A percentile compares a stretch with the other conserved stretches of the same genome.
These are phyloP conservation scores for Bombus waltoni DNA, from an alignment of 1,140 invertebrate species.

Conservation along the genomic window DNA sequence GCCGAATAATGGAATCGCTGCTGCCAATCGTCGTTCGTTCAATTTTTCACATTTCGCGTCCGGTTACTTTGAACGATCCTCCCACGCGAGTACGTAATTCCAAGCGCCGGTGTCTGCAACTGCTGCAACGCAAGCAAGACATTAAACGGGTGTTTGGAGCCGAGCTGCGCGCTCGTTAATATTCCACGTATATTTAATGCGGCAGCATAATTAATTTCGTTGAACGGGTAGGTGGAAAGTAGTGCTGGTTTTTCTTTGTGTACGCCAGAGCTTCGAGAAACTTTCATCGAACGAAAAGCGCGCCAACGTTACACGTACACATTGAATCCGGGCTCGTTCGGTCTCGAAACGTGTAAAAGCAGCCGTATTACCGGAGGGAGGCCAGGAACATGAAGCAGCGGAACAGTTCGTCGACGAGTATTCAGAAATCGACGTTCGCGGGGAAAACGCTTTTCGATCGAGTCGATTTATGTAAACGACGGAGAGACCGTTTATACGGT, in stretches of 20 bases:
- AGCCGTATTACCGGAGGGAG: not conserved
- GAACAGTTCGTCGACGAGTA: constrained; percentile 42
- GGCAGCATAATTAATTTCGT: constrained; percentile 56
- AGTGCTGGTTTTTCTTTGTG: constrained; percentile 43
- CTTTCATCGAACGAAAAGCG: constrained; percentile 45
- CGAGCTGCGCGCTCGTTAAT: constrained; percentile 14
- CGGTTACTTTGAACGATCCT: not conserved
- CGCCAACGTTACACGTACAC: constrained; percentile 34
- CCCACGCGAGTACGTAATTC: not conserved
- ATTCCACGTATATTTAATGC: constrained; percentile 30
- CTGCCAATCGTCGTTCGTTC: not conserved
- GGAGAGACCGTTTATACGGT: constrained; percentile 58
- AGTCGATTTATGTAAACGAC: constrained; percentile 58
- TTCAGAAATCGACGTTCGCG: constrained; percentile 54
- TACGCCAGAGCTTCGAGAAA: not conserved
- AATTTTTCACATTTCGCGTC: not conserved
- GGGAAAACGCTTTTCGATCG: constrained; percentile 39
- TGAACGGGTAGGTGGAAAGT: not conserved
- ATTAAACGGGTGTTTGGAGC: not conserved
- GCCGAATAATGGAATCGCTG: not conserved
- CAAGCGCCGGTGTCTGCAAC: not conserved
- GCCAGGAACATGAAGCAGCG: not conserved
- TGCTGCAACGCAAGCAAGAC: not conserved
- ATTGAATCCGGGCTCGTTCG: constrained; percentile 9
- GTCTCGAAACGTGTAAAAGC: constrained; percentile 48